Percentiles rank a stretch among this genome's conserved stretches.
These are phyloP conservation scores for Chelonus insularis DNA, from an alignment of 1,140 invertebrate species.

Conservation along the genomic window DNA sequence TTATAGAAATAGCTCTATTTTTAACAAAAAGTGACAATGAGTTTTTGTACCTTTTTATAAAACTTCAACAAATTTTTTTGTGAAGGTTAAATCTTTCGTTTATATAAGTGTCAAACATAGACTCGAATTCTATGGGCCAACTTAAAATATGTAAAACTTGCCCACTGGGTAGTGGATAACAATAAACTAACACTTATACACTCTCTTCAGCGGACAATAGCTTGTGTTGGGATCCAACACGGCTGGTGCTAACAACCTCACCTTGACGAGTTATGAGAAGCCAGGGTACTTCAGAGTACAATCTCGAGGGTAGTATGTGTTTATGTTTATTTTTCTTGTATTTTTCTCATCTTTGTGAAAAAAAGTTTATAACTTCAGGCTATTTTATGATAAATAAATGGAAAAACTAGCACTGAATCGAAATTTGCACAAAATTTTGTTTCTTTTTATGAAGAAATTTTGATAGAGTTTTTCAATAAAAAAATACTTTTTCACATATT, in stretches of 20 bases:
- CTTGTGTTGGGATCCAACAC: constrained; percentile 39
- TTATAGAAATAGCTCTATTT: too few relatives aligned
- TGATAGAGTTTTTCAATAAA: too few relatives aligned
- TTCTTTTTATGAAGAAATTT: too few relatives aligned
- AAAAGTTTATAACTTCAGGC: constrained; percentile 22
- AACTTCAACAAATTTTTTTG: too few relatives aligned
- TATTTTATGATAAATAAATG: too few relatives aligned
- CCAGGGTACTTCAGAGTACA: neutral
- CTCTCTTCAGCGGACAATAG: constrained; percentile 34
- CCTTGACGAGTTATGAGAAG: constrained; percentile 31
- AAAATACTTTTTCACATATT: too few relatives aligned
- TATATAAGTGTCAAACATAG: constrained; percentile 2
- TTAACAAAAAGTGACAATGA: too few relatives aligned
- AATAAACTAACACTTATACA: constrained; percentile 58
- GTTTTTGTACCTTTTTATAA: too few relatives aligned
- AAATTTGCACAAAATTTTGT: too few relatives aligned
- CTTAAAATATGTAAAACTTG: constrained; percentile 54
- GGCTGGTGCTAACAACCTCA: constrained; percentile 56
- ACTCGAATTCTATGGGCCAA: constrained; percentile 14
- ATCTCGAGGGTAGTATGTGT: constrained; percentile 17
- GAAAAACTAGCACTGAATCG: too few relatives aligned
- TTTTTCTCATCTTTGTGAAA: neutral
- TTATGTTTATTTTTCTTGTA: constrained; percentile 23
- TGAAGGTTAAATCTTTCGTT: neutral
- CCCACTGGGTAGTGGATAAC: constrained; percentile 57